Evolutionary conservation across 53 echinoderm and acorn worm species (phyloP).

Genomic region (Holothuria leucospilota): DNA sequence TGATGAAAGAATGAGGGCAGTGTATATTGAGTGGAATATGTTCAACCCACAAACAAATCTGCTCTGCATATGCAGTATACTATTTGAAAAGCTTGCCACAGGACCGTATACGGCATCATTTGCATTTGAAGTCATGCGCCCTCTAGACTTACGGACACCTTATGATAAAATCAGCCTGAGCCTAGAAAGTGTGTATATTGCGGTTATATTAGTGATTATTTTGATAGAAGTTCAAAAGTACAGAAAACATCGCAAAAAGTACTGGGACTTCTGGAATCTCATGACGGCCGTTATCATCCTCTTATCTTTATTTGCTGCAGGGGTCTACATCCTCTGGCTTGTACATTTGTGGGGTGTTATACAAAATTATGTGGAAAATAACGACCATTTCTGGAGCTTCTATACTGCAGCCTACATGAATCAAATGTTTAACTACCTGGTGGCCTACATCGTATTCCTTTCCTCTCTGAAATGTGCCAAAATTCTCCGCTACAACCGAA

Average conservation of each 20-base stretch:
- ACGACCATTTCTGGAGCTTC: conserved; percentile 63
- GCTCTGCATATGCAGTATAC: conserved; percentile 71
- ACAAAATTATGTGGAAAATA: conserved; percentile 39
- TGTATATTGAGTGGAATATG: conserved; percentile 86
- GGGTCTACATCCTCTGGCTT: conserved; percentile 65
- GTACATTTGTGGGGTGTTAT: conserved; percentile 38
- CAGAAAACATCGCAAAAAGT: conserved; percentile 48
- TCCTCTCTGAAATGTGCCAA: conserved; percentile 83
- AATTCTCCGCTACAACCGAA: conserved; percentile 87
- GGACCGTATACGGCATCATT: conserved; percentile 45
- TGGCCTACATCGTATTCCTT: conserved; percentile 72
- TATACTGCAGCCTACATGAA: conserved; percentile 61
- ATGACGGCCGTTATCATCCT: conserved; percentile 69
- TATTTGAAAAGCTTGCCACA: conserved; percentile 67
- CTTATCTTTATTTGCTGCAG: conserved; percentile 64
- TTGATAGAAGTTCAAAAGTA: conserved; percentile 72
- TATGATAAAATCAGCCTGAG: conserved; percentile 73
- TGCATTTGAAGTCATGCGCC: conserved; percentile 68
- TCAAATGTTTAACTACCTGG: conserved; percentile 51
- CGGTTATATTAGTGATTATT: conserved; percentile 69
- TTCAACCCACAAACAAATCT: conserved; percentile 79
- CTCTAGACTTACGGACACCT: conserved; percentile 54
- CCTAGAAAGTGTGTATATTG: conserved; percentile 75
- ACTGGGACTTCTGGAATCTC: conserved; percentile 81
- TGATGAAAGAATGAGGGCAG: conserved; percentile 70